These are phyloP conservation scores for Channa striata DNA, from an alignment of 2,797 vertebrate species.

Conservation along the genomic window DNA sequence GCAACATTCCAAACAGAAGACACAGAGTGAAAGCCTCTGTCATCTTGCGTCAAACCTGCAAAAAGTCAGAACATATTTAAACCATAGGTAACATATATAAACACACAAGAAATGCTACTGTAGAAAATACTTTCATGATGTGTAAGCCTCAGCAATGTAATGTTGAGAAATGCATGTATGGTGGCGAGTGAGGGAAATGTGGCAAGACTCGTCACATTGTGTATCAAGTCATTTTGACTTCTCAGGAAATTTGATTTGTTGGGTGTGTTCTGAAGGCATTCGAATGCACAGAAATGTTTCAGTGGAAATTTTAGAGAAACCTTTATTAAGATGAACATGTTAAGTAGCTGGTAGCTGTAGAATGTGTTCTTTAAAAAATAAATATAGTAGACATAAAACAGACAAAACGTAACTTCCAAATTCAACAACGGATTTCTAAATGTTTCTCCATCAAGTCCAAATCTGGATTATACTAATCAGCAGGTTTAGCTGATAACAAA, in stretches of 20 bases:
- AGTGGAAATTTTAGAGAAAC: no score
- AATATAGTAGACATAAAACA: background rate
- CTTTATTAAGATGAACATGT: no score
- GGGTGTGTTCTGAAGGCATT: background rate
- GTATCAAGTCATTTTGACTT: background rate
- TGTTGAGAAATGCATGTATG: background rate
- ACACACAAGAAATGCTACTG: background rate
- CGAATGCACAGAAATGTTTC: no score
- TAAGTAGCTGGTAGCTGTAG: no score
- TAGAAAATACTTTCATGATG: background rate
- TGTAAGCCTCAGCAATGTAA: background rate
- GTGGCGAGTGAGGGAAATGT: background rate
- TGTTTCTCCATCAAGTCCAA: background rate
- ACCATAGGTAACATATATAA: background rate
- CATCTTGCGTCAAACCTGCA: constrained; percentile 73
- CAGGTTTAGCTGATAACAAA: constrained; percentile 19
- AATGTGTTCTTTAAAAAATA: no score
- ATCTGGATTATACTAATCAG: background rate
- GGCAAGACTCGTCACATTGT: background rate
- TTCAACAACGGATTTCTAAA: background rate
- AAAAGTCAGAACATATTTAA: background rate
- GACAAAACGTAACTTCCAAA: background rate
- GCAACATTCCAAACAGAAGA: constrained; percentile 66
- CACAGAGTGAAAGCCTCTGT: constrained; percentile 26
- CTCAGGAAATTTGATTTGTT: no score